Conservation (phyloP, 2,888 invertebrate genomes). For the Protula sp. region DNA sequence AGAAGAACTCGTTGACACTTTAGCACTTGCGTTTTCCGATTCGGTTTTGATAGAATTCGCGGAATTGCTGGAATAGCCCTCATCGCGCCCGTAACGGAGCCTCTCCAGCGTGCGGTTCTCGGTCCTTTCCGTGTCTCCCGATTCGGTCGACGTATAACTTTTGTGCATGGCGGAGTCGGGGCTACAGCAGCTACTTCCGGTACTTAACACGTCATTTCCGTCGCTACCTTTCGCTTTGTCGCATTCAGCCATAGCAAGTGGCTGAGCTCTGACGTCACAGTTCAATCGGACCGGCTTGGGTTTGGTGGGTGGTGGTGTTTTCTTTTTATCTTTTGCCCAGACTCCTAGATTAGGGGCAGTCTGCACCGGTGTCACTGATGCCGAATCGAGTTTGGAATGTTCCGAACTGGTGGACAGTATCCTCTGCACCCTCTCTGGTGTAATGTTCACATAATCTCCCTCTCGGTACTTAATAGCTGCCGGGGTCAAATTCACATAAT, state of each 20-base stretch:
- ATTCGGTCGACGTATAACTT: background rate
- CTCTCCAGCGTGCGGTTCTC: background rate
- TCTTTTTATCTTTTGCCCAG: background rate
- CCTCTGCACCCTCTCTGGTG: background rate
- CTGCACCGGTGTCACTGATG: background rate
- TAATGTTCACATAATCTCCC: background rate
- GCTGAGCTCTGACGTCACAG: no score
- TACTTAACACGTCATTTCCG: background rate
- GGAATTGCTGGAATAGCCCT: constrained; percentile 1
- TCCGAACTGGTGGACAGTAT: background rate
- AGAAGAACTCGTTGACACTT: background rate
- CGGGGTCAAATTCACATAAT: background rate
- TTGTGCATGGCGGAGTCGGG: background rate
- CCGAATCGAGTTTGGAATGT: background rate
- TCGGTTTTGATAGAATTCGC: background rate
- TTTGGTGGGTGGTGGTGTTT: background rate
- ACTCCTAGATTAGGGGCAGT: background rate
- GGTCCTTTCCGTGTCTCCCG: background rate
- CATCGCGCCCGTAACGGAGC: background rate
- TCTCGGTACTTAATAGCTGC: background rate
- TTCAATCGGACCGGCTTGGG: no score
- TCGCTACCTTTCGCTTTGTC: background rate
- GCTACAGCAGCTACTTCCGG: background rate
- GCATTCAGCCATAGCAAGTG: no score
- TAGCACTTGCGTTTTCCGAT: background rate